Evolutionary conservation across 1,140 invertebrate species (phyloP), one percentile per base, ranked within the genome.

Genomic region (Listronotus oregonensis): DNA sequence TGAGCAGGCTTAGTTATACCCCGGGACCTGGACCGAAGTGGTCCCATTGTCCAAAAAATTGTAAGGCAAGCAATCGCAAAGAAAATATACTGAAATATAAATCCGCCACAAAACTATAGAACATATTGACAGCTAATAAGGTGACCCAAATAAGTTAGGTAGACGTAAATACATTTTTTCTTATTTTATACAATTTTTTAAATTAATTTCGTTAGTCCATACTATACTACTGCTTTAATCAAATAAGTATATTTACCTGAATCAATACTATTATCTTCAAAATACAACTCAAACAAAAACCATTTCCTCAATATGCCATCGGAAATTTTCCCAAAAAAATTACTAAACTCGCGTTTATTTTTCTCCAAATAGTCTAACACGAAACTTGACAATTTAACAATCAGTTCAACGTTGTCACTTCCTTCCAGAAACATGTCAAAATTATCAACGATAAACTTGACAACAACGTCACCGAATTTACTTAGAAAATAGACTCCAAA

Each of bases 401-500:
- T 5, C 3, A 51, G 6, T 47, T 61, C 58, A 10, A 49, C 34
- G 17, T 47, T 31, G 8, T 39, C 40, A 15, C 12, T 46, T 17
- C 15, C 11, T 11, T 51, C 27, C 18, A 71, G 46, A 62, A 74
- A 71, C 18, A 17, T 15, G 11, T 71, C 60, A 55, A 74, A 72
- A 43, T 68, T 46, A 18, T 63, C 37, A 18, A 66, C 7, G 11
- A 73, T 15, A 34, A 39, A 14, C 18, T 57, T 58, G 0, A 71
- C 57, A 21, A 72, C 32, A 9, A 43, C 31, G 37, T 70, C 65
- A 8, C 37, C 51, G 42, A 71, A 72, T 39, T 50, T 64, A 15
- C 34, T 56, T 10, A 71, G 14, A 3, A 74, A 51, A 64, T 69
- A 72, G 10, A 52, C 12, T 3, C 71, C 69, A 44, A 72, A 67